phyloP scores from a whole-genome alignment of 2,113 vertebrate species.

The Heteronetta atricapilla region DNA sequence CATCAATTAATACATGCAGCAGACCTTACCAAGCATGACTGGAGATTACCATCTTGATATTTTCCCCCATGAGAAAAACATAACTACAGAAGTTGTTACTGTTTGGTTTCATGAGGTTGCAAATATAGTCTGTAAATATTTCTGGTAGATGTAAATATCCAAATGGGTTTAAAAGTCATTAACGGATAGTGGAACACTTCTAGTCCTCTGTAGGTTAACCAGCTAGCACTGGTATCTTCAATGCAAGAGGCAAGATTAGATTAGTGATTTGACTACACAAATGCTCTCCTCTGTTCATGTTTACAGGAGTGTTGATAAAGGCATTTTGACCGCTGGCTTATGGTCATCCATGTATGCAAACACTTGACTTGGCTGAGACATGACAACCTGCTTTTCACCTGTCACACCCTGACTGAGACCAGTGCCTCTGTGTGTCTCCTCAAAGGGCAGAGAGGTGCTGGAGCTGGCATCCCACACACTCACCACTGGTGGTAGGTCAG shows the following conservation, averaged over 20 bases:
- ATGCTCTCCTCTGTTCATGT: background rate
- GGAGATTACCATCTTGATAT: background rate
- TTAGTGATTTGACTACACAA: rapidly evolving
- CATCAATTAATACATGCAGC: background rate
- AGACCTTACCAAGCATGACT: background rate
- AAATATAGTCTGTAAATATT: background rate
- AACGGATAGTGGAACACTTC: background rate
- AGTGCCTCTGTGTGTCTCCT: rapidly evolving
- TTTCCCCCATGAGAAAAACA: background rate
- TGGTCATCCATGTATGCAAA: background rate
- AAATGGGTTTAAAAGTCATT: background rate
- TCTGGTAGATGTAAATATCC: background rate
- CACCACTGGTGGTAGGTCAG: rapidly evolving
- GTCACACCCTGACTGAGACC: background rate
- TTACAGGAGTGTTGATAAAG: background rate
- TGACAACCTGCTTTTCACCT: background rate
- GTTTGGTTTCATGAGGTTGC: background rate
- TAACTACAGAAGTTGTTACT: background rate
- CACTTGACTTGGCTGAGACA: rapidly evolving
- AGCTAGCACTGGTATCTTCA: background rate
- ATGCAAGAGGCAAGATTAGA: background rate
- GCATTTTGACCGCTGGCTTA: background rate
- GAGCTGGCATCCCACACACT: background rate
- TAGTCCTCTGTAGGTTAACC: background rate
- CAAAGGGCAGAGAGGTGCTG: background rate